phyloP scores from a whole-genome alignment of 1,140 invertebrate genomes.

The Zelostemma sp. region DNA sequence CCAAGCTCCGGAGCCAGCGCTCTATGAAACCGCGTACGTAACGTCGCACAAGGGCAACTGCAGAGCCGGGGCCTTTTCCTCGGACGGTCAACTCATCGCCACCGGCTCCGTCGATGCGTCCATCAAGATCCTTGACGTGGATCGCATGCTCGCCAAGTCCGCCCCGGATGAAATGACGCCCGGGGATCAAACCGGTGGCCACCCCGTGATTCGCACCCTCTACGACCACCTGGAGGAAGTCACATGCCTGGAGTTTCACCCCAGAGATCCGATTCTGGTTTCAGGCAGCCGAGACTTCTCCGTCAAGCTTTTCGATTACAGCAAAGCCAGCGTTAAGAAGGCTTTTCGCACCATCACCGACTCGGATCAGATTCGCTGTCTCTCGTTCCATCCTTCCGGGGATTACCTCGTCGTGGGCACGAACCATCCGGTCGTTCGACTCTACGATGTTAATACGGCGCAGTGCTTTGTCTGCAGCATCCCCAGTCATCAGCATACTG shows the following conservation, averaged over 20 bases:
- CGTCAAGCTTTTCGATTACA: conserved; percentile 97
- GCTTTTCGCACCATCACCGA: conserved; percentile 96
- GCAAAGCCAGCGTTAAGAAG: conserved; percentile 98
- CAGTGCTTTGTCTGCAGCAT: conserved; percentile 96
- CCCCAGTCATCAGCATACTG: conserved; percentile 92
- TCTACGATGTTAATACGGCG: conserved; percentile 96
- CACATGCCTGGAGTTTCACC: conserved; percentile 97
- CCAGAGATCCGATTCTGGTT: conserved; percentile 90
- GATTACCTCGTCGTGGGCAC: conserved; percentile 95
- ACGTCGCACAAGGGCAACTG: conserved; percentile 98
- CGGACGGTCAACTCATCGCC: conserved; percentile 95
- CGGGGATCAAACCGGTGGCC: conserved; percentile 88
- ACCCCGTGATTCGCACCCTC: conserved; percentile 98
- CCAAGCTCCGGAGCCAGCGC: conserved; percentile 91
- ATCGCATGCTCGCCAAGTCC: conserved; percentile 96
- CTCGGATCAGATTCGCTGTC: conserved; percentile 87
- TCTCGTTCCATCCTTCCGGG: conserved; percentile 96
- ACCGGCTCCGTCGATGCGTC: conserved; percentile 98
- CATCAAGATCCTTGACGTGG: conserved; percentile 98
- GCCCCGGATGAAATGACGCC: conserved; percentile 86
- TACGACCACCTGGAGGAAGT: conserved; percentile 99
- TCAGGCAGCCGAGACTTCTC: conserved; percentile 95
- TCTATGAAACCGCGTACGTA: conserved; percentile 98
- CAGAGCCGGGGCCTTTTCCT: conserved; percentile 93
- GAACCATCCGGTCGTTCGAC: conserved; percentile 88